Base-by-base conservation (phyloP, 2,888 invertebrate genomes). In the Carabus problematicus region DNA sequence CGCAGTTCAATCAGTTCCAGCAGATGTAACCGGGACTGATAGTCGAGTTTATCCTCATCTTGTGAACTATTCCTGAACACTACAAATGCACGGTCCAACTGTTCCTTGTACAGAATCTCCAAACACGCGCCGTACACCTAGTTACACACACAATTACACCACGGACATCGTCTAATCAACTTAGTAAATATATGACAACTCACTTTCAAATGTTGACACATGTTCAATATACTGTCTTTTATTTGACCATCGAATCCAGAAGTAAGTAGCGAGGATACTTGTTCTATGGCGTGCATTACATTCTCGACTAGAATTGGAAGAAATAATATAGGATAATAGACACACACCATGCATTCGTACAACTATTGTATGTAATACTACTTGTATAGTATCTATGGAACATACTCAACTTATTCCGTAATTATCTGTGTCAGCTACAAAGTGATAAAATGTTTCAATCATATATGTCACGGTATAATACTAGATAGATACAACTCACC, bases 1-100 rank as follows among this genome's bases (percentile, higher is more conserved):
- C 97, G 87, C 79, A 97, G 85, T 84, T 97, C 97, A 77, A 97
- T 94, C 72, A 97, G 85, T 85, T 97, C 95, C 80, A 97, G 89
- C 77, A 97, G 87, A 82, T 93, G 91, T 79, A 94, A 87, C 82
- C 95, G 88, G 77, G 93, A 92, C 82, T 92, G 89, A 80, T 92
- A 88, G 80, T 94, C 94, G 77, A 96, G 85, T 81, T 91, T 88
- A 81, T 92, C 92, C 82, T 94, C 92, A 82, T 94, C 93, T 82
- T 93, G 92, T 77, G 93, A 93, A 77, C 93, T 94, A 84, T 95
- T 94, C 76, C 95, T 89, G 82, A 95, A 93, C 78, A 92, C 89
- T 76, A 92, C 91, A 84, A 94, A 95, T 76, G 89, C 89, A 82
- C 90, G 87, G 83, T 95, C 94, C 75, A 95, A 84, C 78, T 93